A percentile compares a stretch with the other conserved stretches of the same genome.
phyloP scores from a whole-genome alignment of 92 coral and sea anemone genomes.

The Phenganax subtilis region DNA sequence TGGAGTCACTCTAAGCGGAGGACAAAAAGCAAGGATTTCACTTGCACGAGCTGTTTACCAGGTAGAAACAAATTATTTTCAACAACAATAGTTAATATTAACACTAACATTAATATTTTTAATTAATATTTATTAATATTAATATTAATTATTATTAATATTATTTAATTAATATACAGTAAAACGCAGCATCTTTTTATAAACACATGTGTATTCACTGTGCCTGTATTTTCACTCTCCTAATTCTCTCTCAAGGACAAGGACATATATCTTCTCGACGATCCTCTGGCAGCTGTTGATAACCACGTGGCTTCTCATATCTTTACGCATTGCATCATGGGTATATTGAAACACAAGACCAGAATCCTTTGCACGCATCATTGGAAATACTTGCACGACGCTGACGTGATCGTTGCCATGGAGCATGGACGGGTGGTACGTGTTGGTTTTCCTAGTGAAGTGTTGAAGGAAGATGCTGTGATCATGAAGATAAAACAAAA shows the following conservation, averaged over 20 bases:
- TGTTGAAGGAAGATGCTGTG: constrained; percentile 53
- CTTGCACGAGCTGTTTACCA: constrained; percentile 92
- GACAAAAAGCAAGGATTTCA: constrained; percentile 89
- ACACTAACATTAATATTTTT: too few species aligned
- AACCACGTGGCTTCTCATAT: constrained; percentile 94
- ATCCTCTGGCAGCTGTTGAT: constrained; percentile 93
- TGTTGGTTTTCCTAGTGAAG: constrained; percentile 68
- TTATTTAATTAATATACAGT: too few species aligned
- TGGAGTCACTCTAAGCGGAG: constrained; percentile 96
- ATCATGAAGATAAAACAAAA: constrained; percentile 50
- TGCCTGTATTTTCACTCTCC: too few species aligned
- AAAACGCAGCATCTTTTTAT: too few species aligned
- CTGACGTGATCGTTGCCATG: constrained; percentile 82
- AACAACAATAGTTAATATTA: background rate
- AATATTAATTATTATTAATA: too few species aligned
- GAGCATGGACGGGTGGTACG: constrained; percentile 62
- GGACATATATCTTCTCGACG: constrained; percentile 85
- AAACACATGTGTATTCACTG: too few species aligned
- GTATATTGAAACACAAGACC: constrained; percentile 80
- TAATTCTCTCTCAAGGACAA: constrained; percentile 50
- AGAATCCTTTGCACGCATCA: constrained; percentile 98
- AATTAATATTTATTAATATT: too few species aligned
- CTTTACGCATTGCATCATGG: constrained; percentile 93
- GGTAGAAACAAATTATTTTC: constrained; percentile 45
- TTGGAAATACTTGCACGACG: constrained; percentile 70